Base-by-base conservation (phyloP, 2,113 vertebrate genomes). In the Aptenodytes forsteri region DNA sequence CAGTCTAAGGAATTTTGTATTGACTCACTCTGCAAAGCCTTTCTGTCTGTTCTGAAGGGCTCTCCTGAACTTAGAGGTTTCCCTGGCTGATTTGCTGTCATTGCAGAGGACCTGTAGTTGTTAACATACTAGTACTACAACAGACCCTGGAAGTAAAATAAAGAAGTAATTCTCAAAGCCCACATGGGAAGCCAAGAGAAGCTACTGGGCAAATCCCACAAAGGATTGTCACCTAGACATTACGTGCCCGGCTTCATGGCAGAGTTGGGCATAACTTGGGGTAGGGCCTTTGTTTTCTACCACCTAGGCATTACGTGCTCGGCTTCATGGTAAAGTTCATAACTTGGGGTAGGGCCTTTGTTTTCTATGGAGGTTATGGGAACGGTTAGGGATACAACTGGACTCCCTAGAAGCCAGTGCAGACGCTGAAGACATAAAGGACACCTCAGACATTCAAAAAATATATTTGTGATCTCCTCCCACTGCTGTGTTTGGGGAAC, bases 341-440 rank as follows among this genome's bases (percentile, higher is more conserved):
- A 8, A 27, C 6, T 42, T 23, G 19, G 25, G 15, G 19, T 29
- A 42, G 15, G 16, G 25, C 10, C 9, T 1, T 0, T 22, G 12
- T 27, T 86, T 82, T 30, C 56, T n/a, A 0, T 36, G 10, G 46
- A 52, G 11, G n/a, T 55, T 16, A 21, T 16, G 11, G 23, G 25
- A 42, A 67, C 3, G 0, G 3, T 25, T 73, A 8, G 8, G 5
- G 14, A 56, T 66, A 13, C 3, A 3, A 0, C 0, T 46, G 15
- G 10, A 2, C 16, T 71, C 94, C 11, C 65, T 66, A 49, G 32
- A 9, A 78, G 19, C 19, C 23, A 54, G 25, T 29, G 38, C 7
- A 47, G 34, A 36, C 13, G 10, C n/a, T 44, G 36, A 67, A 44
- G 32, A 42, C 0, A 17, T 32, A 82, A 85, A 59, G 6, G 20